These are phyloP conservation scores for Carterocephalus palaemon DNA, from an alignment of 2,888 invertebrate species.

Conservation along the genomic window DNA sequence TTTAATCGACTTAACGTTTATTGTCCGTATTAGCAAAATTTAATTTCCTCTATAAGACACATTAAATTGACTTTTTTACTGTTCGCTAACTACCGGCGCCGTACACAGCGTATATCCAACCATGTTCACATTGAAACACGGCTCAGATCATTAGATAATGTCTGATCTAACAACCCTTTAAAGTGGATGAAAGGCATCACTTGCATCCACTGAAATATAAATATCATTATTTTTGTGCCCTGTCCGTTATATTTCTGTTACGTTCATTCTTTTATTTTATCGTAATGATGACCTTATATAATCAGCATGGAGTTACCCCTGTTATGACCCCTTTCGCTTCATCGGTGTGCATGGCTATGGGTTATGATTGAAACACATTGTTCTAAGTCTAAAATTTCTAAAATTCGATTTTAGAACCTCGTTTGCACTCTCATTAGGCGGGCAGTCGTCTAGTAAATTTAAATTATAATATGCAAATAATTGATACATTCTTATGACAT, in stretches of 20 bases:
- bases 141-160: constrained; percentile 14
- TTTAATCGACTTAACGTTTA: too few relatives aligned
- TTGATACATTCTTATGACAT: constrained; percentile 35
- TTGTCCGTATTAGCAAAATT: too few relatives aligned
- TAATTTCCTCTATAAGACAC: too few relatives aligned
- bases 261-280: constrained; percentile 47
- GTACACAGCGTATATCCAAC: constrained; percentile 3
- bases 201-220: constrained; percentile 38
- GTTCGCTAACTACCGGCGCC: not conserved
- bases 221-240: constrained; percentile 34
- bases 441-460: constrained; percentile 52
- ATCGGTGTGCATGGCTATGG: constrained; percentile 72
- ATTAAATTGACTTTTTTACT: too few relatives aligned
- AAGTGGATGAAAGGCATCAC: constrained; percentile 32
- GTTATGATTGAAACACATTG: constrained; percentile 48
- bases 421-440: constrained; percentile 64
- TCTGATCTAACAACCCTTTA: constrained; percentile 8
- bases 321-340: constrained; percentile 53
- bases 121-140: constrained; percentile 10
- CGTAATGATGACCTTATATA: constrained; percentile 67
- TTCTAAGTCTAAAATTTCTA: constrained; percentile 51
- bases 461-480: not conserved
- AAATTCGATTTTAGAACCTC: constrained; percentile 47
- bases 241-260: constrained; percentile 47
- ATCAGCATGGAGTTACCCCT: constrained; percentile 62